phyloP scores from a whole-genome alignment of 2,113 vertebrate species.

The Siniperca chuatsi region DNA sequence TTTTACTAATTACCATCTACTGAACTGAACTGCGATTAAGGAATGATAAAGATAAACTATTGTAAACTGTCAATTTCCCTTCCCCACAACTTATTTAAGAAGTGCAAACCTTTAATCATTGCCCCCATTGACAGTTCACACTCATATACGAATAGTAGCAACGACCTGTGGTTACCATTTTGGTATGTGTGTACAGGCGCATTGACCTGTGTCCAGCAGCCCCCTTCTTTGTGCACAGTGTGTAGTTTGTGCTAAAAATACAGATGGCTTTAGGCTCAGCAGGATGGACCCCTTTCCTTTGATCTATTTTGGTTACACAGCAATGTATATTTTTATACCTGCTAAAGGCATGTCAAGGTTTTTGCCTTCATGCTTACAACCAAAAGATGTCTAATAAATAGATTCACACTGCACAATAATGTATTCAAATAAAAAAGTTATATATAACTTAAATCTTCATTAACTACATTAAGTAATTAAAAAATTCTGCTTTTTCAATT shows the following conservation, averaged over 20 bases:
- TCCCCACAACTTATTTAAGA: neutral
- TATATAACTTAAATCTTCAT: neutral
- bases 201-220: conserved; percentile 61
- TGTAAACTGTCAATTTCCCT: neutral
- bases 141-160: conserved; percentile 57
- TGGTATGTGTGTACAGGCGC: conserved; percentile 62
- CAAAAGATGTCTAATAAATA: conserved; percentile 5
- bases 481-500: neutral
- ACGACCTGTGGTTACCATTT: conserved; percentile 64
- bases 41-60: neutral
- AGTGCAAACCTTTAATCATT: conserved; percentile 33
- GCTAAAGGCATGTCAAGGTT: conserved; percentile 40
- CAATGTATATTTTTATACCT: conserved; percentile 71
- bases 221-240: conserved; percentile 56
- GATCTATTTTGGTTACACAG: conserved; percentile 75
- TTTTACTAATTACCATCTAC: neutral
- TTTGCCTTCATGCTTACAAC: conserved; percentile 31
- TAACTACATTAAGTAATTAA: neutral
- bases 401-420: neutral
- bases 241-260: conserved; percentile 82
- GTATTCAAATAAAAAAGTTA: neutral
- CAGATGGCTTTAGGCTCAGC: conserved; percentile 62
- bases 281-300: conserved; percentile 67
- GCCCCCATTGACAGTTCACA: conserved; percentile 53
- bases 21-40: neutral